Percentiles rank a stretch among this genome's conserved stretches.
phyloP scores from a whole-genome alignment of 1,140 invertebrate genomes.

The Nautilus pompilius region DNA sequence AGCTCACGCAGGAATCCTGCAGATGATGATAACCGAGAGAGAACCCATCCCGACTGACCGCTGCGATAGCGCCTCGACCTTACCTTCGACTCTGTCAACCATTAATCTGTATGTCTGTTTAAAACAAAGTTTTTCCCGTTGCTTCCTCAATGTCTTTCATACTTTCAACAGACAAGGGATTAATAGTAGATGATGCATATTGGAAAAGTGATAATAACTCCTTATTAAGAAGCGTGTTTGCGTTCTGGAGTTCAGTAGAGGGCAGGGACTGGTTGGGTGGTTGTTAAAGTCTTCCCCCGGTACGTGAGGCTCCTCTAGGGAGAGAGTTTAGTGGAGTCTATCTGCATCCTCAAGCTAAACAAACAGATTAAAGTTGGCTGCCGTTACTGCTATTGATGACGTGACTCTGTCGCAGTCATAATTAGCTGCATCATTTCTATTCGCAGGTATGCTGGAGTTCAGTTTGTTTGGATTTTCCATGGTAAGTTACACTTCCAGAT shows the following conservation, averaged over 20 bases:
- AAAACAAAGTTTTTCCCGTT: too few species aligned
- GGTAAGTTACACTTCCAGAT: too few species aligned
- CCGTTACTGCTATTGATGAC: not conserved
- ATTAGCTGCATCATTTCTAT: not conserved
- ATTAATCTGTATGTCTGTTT: too few species aligned
- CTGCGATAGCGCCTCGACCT: not conserved
- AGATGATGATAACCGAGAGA: too few species aligned
- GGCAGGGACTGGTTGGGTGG: too few species aligned
- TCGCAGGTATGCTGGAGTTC: slow-evolving; percentile 63
- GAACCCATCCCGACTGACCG: not conserved
- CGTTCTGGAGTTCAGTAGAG: too few species aligned
- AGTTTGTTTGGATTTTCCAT: slow-evolving; percentile 72
- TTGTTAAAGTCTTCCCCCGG: too few species aligned
- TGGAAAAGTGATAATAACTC: too few species aligned
- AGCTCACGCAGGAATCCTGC: not conserved
- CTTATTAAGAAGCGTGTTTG: too few species aligned
- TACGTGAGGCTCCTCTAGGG: not conserved
- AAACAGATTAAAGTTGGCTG: not conserved
- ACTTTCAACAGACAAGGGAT: too few species aligned
- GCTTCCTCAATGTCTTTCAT: too few species aligned
- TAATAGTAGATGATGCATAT: too few species aligned
- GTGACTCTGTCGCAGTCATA: not conserved
- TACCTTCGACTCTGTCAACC: not conserved
- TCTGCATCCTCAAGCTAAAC: not conserved
- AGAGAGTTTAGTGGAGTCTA: not conserved